phyloP scores from a whole-genome alignment of 2,888 invertebrate genomes.

The Chromoteleia sp. region DNA sequence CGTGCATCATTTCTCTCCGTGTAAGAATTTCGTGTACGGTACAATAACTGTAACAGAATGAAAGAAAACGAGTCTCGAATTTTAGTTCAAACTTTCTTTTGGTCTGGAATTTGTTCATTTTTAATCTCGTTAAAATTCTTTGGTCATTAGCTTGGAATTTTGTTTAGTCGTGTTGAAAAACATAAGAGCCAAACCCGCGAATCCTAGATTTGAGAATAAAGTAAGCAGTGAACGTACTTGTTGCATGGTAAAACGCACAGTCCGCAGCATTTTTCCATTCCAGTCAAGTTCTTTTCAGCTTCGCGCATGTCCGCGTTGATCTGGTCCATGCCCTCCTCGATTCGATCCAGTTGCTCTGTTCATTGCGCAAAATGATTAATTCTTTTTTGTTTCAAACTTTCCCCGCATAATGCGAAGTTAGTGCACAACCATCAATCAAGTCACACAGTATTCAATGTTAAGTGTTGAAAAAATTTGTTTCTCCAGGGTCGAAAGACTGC shows the following conservation, averaged over 20 bases:
- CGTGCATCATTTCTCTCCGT: too few relatives aligned
- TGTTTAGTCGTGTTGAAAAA: too few relatives aligned
- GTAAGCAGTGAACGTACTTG: conserved; percentile 89
- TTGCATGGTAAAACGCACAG: conserved; percentile 99
- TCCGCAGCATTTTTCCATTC: conserved; percentile 99
- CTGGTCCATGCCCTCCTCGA: conserved; percentile 99
- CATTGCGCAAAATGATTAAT: conserved; percentile 65
- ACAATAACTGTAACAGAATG: too few relatives aligned
- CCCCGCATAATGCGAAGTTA: neutral
- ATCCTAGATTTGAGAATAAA: neutral
- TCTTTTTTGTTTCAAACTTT: conserved; percentile 7
- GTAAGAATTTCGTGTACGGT: too few relatives aligned
- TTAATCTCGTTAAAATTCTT: too few relatives aligned
- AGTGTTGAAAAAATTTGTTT: conserved; percentile 45
- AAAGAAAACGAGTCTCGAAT: too few relatives aligned
- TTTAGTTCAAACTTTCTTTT: too few relatives aligned
- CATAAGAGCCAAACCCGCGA: too few relatives aligned
- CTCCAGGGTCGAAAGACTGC: conserved; percentile 33
- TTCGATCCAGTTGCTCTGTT: conserved; percentile 99
- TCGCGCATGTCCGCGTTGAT: conserved; percentile 99
- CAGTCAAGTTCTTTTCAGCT: conserved; percentile 99
- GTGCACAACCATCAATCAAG: conserved; percentile 49
- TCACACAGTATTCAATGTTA: conserved; percentile 48
- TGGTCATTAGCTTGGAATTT: too few relatives aligned
- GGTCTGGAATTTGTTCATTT: too few relatives aligned